Percentiles rank a stretch among this genome's conserved stretches.
Evolutionary conservation across 2,797 vertebrate species (phyloP).

Genomic region (Pogonophryne albipinna): DNA sequence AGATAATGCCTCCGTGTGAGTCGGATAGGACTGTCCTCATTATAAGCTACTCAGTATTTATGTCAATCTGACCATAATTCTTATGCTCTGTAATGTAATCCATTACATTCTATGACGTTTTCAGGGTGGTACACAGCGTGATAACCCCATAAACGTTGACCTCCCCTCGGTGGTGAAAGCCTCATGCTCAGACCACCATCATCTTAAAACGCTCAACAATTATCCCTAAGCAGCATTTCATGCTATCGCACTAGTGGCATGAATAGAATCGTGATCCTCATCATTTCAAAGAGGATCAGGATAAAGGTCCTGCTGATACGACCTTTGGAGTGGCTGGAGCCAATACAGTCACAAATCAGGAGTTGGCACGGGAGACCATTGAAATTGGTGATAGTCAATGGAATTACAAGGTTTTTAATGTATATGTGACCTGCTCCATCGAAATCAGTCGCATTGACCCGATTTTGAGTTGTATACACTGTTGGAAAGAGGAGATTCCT

Average conservation of each 20-base stretch:
- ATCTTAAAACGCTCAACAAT: constrained; percentile 52
- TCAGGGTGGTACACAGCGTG: background rate
- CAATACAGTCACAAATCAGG: constrained; percentile 38
- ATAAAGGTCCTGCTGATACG: constrained; percentile 58
- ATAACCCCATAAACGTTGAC: constrained; percentile 29
- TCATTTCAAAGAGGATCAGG: constrained; percentile 73
- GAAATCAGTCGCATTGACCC: too few species aligned
- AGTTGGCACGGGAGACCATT: constrained; percentile 32
- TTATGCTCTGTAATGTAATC: background rate
- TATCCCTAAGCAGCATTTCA: constrained; percentile 61
- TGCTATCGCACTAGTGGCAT: constrained; percentile 66
- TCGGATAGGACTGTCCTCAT: background rate
- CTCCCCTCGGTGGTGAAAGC: constrained; percentile 31
- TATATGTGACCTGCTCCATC: background rate
- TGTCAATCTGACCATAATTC: constrained; percentile 7
- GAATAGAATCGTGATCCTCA: constrained; percentile 64
- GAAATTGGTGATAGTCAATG: constrained; percentile 32
- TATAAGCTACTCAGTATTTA: background rate
- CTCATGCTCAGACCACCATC: constrained; percentile 18
- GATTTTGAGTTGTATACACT: too few species aligned
- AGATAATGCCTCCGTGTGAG: background rate
- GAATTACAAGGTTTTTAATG: constrained; percentile 36
- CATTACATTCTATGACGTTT: background rate
- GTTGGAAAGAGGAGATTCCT: too few species aligned
- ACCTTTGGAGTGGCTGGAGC: constrained; percentile 61